Evolutionary conservation across 53 echinoderm and acorn worm genomes (phyloP).

Genomic region (Patiria pectinifera): DNA sequence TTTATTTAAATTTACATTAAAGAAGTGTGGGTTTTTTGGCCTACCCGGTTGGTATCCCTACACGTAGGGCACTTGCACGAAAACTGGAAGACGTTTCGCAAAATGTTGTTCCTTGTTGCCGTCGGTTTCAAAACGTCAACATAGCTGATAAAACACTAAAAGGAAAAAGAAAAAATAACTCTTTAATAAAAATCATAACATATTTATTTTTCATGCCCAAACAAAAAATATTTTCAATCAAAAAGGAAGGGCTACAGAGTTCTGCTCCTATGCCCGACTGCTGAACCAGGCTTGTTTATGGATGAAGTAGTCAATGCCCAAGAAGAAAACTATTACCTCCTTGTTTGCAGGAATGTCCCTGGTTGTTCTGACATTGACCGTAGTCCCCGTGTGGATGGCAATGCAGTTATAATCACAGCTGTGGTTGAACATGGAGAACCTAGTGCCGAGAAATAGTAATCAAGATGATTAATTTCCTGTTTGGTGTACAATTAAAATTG

Average conservation of each 20-base stretch:
- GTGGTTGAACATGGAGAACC: slow-evolving; percentile 81
- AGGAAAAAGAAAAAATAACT: neutral
- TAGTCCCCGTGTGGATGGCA: slow-evolving; percentile 68
- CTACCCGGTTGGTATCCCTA: slow-evolving; percentile 68
- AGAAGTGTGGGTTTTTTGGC: neutral
- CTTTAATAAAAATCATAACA: neutral
- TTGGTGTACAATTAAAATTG: too few species aligned
- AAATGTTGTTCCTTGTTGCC: slow-evolving; percentile 55
- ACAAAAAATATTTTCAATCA: too few species aligned
- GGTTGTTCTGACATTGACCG: slow-evolving; percentile 62
- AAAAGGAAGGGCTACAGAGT: too few species aligned
- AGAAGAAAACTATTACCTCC: slow-evolving; percentile 56
- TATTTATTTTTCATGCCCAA: too few species aligned
- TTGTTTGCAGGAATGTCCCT: slow-evolving; percentile 71
- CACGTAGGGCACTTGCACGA: slow-evolving; percentile 70
- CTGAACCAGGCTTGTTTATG: neutral
- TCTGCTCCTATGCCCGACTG: too few species aligned
- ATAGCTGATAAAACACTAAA: slow-evolving; percentile 73
- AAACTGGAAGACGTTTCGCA: slow-evolving; percentile 71
- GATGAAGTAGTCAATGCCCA: too few species aligned
- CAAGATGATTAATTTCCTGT: too few species aligned
- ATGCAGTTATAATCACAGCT: slow-evolving; percentile 82
- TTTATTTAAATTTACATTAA: neutral
- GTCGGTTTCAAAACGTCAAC: slow-evolving; percentile 71
- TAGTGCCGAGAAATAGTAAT: neutral